These are phyloP conservation scores for Yponomeuta cagnagella DNA, from an alignment of 2,888 invertebrate genomes.

Conservation along the genomic window DNA sequence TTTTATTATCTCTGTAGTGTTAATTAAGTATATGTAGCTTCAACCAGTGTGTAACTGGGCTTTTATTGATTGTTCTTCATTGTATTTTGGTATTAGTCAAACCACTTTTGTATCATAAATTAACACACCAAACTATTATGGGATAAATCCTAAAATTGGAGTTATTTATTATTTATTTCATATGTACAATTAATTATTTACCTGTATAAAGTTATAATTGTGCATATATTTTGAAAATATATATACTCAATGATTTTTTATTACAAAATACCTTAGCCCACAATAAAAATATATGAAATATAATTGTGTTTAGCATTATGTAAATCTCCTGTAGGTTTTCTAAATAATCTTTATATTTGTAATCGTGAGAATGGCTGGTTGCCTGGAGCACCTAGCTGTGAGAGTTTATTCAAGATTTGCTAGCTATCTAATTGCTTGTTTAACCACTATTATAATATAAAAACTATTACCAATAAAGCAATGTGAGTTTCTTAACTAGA, in stretches of 20 bases:
- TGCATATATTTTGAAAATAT: slow-evolving; percentile 73
- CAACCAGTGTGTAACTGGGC: slow-evolving; percentile 15
- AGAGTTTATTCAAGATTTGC: too few relatives aligned
- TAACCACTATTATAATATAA: too few relatives aligned
- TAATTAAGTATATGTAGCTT: too few relatives aligned
- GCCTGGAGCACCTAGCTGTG: too few relatives aligned
- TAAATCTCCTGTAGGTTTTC: neutral
- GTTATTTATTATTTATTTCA: slow-evolving; percentile 75
- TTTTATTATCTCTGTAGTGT: too few relatives aligned
- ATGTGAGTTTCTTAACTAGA: too few relatives aligned
- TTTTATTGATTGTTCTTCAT: neutral
- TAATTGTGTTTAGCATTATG: neutral
- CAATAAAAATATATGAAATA: slow-evolving; percentile 41
- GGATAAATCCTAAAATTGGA: slow-evolving; percentile 66
- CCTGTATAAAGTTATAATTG: slow-evolving; percentile 74
- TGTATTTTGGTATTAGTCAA: slow-evolving; percentile 35
- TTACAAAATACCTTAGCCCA: slow-evolving; percentile 68
- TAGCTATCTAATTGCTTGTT: too few relatives aligned
- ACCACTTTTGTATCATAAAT: slow-evolving; percentile 61
- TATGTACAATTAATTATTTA: slow-evolving; percentile 73
- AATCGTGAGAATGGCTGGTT: too few relatives aligned
- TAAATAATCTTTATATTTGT: too few relatives aligned
- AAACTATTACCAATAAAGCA: too few relatives aligned
- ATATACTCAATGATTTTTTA: slow-evolving; percentile 71
- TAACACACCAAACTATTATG: slow-evolving; percentile 66